These are phyloP conservation scores for Burhinus bistriatus DNA, from an alignment of 2,113 vertebrate genomes.

Conservation along the genomic window DNA sequence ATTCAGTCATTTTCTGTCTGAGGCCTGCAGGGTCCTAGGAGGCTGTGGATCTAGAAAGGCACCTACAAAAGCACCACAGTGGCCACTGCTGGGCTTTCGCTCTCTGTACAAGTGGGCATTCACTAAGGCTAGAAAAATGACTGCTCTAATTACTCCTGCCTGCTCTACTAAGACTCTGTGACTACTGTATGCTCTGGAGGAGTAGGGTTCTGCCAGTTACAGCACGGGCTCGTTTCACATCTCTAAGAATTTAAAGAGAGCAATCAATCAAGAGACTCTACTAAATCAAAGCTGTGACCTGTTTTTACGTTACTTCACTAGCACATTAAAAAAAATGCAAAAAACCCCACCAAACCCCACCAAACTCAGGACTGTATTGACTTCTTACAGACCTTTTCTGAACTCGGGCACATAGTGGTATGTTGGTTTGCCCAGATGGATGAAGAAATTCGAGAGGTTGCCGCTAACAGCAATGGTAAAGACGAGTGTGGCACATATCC, in stretches of 20 bases:
- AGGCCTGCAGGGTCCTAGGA: neutral
- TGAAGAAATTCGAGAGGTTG: slow-evolving; percentile 91
- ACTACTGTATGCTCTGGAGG: neutral
- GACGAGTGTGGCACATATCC: slow-evolving; percentile 96
- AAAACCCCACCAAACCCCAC: neutral
- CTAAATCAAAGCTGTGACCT: neutral
- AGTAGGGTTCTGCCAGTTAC: neutral
- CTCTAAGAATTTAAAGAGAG: neutral
- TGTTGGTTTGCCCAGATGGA: slow-evolving; percentile 75
- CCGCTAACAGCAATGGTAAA: slow-evolving; percentile 95
- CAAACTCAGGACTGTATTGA: neutral
- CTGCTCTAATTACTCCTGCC: neutral
- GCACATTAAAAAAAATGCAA: too few species aligned
- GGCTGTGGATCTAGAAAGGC: neutral
- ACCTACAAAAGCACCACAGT: neutral
- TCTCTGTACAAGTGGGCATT: neutral
- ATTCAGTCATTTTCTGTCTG: neutral
- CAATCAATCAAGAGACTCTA: neutral
- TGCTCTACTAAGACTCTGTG: neutral
- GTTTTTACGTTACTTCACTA: neutral
- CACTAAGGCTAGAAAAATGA: neutral
- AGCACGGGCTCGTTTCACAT: neutral
- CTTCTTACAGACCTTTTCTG: slow-evolving; percentile 84
- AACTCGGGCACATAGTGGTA: slow-evolving; percentile 93
- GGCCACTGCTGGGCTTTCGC: neutral